Evolutionary conservation across 2,113 vertebrate genomes (phyloP), one percentile per base, ranked within the genome.

Genomic region (Rynchops niger): DNA sequence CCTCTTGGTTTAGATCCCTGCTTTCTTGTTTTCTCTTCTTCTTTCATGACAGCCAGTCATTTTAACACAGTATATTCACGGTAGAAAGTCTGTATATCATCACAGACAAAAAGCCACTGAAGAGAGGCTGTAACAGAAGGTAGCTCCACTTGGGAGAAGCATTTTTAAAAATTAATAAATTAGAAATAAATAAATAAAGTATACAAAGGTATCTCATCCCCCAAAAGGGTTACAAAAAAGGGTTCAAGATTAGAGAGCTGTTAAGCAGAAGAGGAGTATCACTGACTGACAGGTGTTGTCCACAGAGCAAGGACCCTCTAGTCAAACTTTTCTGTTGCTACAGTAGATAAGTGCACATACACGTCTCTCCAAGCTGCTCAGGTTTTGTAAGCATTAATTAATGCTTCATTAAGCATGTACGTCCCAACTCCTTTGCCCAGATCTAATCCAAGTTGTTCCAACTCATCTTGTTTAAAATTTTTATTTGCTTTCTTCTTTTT

Each of bases 1-100:
- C 25, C 49, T 74, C 6, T 71, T 89, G 5, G 12, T 90, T 94
- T 76, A 77, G 40, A n/a, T 88, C 22, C 10, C 49, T 36, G 55
- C 25, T 49, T 70, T 91, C 61, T 76, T 83, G 49, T 86, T 82
- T 86, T 84, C 43, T 61, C 58, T 80, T 67, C 43, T 85, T 38
- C 15, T 74, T 36, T 56, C 7, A 5, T 25, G 76, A 76, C 47
- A 89, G 20, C 14, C 23, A 66, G 29, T 70, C 23, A 82, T 90
- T 87, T 79, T 76, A 77, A 79, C 30, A 79, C 20, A 55, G 40
- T 20, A 22, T 36, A 91, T n/a, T 80, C 66, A 88, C 34, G 76
- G 52, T 0, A 61, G 58, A 90, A 87, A 12, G 27, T 79, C 21
- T 72, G 29, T 1, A 1, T 43, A 73, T 53, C 72, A 38, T n/a